Percentiles rank a stretch among this genome's conserved stretches.
phyloP scores from a whole-genome alignment of 2,113 vertebrate species.

The Marmota monax region DNA sequence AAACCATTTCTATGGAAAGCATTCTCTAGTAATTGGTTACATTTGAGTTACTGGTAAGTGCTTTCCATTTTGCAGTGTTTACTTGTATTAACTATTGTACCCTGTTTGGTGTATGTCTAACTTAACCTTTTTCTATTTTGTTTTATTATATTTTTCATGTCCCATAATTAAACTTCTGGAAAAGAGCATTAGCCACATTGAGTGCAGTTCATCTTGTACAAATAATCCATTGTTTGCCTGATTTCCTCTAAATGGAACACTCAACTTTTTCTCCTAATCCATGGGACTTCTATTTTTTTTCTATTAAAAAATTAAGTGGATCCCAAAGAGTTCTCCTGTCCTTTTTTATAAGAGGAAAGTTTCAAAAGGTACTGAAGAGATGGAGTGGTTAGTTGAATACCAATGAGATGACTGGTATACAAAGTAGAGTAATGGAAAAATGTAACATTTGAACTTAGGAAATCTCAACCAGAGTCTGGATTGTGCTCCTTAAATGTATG shows the following conservation, averaged over 20 bases:
- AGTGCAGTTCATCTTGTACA: slow-evolving; percentile 75
- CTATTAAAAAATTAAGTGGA: slow-evolving; percentile 58
- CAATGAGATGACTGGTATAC: neutral
- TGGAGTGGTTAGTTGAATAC: slow-evolving; percentile 46
- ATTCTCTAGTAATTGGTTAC: slow-evolving; percentile 78
- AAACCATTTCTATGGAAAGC: slow-evolving; percentile 72
- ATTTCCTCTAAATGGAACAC: slow-evolving; percentile 65
- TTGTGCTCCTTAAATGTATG: slow-evolving; percentile 20
- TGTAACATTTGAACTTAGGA: slow-evolving; percentile 3
- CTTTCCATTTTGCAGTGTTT: slow-evolving; percentile 79
- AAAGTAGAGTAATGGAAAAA: neutral
- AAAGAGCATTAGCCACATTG: slow-evolving; percentile 74
- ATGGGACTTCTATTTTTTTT: slow-evolving; percentile 62
- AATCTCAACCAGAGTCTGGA: neutral
- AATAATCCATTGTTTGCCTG: slow-evolving; percentile 52
- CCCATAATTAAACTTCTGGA: slow-evolving; percentile 78
- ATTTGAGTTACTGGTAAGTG: slow-evolving; percentile 79
- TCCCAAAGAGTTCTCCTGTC: slow-evolving; percentile 23
- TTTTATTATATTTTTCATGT: slow-evolving; percentile 78
- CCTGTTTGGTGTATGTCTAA: slow-evolving; percentile 68
- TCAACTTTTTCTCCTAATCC: slow-evolving; percentile 70
- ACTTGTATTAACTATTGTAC: slow-evolving; percentile 74
- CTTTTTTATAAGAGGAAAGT: slow-evolving; percentile 47
- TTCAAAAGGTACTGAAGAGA: slow-evolving; percentile 55
- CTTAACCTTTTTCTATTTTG: slow-evolving; percentile 73